These are phyloP conservation scores for Trachemys scripta DNA, from an alignment of 2,113 vertebrate genomes.

Conservation along the genomic window DNA sequence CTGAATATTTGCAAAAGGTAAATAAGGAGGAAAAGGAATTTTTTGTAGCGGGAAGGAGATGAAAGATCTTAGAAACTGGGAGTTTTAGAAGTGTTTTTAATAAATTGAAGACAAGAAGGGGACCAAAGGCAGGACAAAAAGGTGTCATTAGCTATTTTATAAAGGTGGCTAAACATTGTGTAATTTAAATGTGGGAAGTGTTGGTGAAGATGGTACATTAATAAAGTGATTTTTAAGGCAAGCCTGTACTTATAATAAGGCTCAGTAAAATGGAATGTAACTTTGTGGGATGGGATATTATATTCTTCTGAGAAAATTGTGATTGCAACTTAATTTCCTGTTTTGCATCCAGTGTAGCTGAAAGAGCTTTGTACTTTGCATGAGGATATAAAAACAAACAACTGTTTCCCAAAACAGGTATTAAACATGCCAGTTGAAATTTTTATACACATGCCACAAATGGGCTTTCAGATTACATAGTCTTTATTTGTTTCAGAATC, in stretches of 20 bases:
- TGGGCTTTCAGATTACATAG: neutral
- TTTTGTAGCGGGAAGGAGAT: neutral
- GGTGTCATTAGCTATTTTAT: neutral
- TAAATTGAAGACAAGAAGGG: neutral
- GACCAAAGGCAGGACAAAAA: neutral
- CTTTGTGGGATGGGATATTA: neutral
- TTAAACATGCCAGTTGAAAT: neutral
- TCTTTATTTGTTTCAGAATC: neutral
- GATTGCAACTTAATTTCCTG: neutral
- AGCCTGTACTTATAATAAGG: neutral
- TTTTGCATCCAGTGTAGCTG: neutral
- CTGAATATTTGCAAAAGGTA: rapidly evolving
- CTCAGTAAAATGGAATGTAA: neutral
- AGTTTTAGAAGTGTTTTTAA: neutral
- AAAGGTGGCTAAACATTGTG: neutral
- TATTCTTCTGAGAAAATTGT: neutral
- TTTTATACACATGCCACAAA: neutral
- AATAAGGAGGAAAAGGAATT: neutral
- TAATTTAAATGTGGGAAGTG: neutral
- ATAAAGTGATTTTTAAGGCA: neutral
- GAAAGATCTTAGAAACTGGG: neutral
- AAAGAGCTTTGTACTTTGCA: neutral
- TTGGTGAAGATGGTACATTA: neutral
- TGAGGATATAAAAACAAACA: neutral
- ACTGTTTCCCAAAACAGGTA: neutral